Evolutionary conservation across 2,113 vertebrate species (phyloP).

Genomic region (Garra rufa): DNA sequence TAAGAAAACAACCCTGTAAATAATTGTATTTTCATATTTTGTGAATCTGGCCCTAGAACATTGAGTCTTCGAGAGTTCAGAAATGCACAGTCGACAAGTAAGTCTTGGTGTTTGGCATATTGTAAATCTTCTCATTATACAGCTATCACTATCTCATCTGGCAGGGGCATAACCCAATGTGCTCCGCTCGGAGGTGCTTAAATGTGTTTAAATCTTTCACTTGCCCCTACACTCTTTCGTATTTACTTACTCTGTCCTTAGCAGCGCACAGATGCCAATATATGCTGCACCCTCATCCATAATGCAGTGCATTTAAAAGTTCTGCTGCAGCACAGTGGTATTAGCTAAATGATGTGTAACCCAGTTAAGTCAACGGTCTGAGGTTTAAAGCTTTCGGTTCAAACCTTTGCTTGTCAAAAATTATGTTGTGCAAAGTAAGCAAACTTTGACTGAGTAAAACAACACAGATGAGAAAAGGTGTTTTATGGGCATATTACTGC

Average conservation of each 20-base stretch:
- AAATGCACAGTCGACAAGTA: not conserved
- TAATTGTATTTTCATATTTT: not conserved
- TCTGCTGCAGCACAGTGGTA: not conserved
- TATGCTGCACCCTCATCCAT: not conserved
- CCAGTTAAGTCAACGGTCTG: not conserved
- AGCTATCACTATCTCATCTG: slow-evolving; percentile 17
- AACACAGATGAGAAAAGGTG: not conserved
- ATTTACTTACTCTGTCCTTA: not conserved
- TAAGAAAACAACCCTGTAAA: no score
- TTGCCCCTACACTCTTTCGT: not conserved
- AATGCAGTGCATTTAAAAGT: not conserved
- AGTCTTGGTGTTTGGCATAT: not conserved
- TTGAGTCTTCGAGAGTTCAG: not conserved
- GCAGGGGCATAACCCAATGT: slow-evolving; percentile 21
- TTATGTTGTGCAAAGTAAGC: slow-evolving; percentile 24
- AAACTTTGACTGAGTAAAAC: not conserved
- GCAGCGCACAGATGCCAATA: not conserved
- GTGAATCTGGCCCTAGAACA: not conserved
- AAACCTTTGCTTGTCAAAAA: slow-evolving; percentile 36
- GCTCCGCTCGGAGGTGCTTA: slow-evolving; percentile 10
- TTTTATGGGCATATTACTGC: slow-evolving; percentile 30
- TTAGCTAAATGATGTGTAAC: not conserved
- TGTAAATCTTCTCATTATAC: slow-evolving; percentile 28
- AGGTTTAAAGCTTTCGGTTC: not conserved
- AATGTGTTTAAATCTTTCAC: slow-evolving; percentile 15